Percentiles rank a stretch among this genome's conserved stretches.
phyloP scores from a whole-genome alignment of 2,113 vertebrate species.

The Onychostruthus taczanowskii region DNA sequence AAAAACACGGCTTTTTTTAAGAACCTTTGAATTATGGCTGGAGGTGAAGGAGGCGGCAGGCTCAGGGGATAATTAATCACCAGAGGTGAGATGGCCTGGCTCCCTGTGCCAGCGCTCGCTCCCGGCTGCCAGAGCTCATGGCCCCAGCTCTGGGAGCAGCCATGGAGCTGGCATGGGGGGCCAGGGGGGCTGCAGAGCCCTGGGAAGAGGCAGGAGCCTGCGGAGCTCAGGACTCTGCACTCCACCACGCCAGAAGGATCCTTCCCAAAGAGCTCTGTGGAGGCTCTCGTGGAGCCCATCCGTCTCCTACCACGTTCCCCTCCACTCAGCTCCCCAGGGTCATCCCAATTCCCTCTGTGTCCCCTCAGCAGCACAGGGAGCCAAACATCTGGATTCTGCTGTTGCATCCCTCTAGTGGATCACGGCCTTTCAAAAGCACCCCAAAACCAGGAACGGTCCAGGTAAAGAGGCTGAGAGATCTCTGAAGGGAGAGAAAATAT shows the following conservation, averaged over 20 bases:
- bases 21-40: constrained; percentile 57
- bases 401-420: neutral
- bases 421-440: neutral
- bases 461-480: neutral
- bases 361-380: neutral
- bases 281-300: accelerated
- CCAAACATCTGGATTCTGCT: accelerated
- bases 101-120: neutral
- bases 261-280: neutral
- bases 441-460: neutral
- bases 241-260: accelerated
- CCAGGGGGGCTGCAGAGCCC: neutral
- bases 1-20: constrained; percentile 33
- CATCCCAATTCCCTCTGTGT: neutral
- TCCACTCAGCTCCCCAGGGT: accelerated
- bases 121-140: neutral
- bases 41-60: constrained; percentile 55
- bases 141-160: neutral
- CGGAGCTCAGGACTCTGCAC: neutral
- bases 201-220: neutral
- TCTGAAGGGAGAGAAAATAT: neutral
- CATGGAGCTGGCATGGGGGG: neutral
- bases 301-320: accelerated
- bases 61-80: constrained; percentile 57
- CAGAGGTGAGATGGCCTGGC: neutral